Percentiles rank a stretch among this genome's conserved stretches.
phyloP scores from a whole-genome alignment of 2,797 vertebrate genomes.

The Lutra lutra region DNA sequence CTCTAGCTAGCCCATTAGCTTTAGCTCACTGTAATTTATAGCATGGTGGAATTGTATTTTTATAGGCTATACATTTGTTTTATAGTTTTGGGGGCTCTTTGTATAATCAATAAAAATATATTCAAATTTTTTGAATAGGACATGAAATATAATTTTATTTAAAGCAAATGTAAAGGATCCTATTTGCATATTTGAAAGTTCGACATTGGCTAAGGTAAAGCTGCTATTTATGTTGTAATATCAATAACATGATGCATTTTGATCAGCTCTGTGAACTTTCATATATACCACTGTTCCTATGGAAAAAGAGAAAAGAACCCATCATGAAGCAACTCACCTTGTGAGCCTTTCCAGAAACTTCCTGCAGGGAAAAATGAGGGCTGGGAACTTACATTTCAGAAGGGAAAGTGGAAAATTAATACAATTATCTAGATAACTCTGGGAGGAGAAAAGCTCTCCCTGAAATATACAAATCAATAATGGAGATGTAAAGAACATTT shows the following conservation, averaged over 20 bases:
- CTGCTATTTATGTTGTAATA: constrained; percentile 37
- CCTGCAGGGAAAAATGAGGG: constrained; percentile 1
- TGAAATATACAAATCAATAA: neutral
- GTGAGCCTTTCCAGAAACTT: constrained; percentile 37
- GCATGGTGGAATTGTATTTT: constrained; percentile 10
- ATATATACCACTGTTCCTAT: neutral
- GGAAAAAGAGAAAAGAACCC: constrained; percentile 8
- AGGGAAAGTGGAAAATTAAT: constrained; percentile 45
- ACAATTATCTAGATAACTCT: constrained; percentile 12
- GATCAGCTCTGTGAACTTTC: neutral
- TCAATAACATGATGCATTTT: constrained; percentile 16
- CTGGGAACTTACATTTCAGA: constrained; percentile 4
- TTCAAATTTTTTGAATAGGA: neutral
- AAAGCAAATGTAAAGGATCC: constrained; percentile 32
- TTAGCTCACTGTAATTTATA: constrained; percentile 34
- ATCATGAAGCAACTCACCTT: neutral
- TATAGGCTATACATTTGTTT: constrained; percentile 54
- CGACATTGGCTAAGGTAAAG: neutral
- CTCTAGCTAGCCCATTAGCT: constrained; percentile 43
- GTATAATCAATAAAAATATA: constrained; percentile 64
- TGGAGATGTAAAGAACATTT: neutral
- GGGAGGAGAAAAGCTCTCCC: neutral
- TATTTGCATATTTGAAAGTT: constrained; percentile 49
- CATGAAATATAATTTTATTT: constrained; percentile 56
- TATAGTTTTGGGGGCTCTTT: constrained; percentile 21